These are phyloP conservation scores for Tapirus indicus DNA, from an alignment of 2,797 vertebrate genomes.

Conservation along the genomic window DNA sequence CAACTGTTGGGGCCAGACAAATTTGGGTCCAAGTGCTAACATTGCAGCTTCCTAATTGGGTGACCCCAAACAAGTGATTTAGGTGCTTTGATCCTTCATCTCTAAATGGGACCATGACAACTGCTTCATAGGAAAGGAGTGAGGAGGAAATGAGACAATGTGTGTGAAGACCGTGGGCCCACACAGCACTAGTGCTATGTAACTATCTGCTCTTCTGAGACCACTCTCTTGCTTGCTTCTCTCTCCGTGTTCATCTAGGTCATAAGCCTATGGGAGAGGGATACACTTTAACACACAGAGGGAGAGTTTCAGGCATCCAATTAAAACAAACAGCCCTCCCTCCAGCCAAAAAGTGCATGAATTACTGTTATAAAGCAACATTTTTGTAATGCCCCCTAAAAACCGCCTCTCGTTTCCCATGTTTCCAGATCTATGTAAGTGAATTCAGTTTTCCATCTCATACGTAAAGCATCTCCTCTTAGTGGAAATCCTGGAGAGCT, in stretches of 20 bases:
- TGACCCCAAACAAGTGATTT: constrained; percentile 50
- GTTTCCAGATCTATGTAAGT: neutral
- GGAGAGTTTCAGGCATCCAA: too few relatives aligned
- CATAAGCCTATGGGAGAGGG: too few relatives aligned
- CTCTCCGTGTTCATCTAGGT: neutral
- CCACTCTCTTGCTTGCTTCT: neutral
- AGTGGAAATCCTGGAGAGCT: neutral
- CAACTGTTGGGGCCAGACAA: neutral
- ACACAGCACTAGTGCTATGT: neutral
- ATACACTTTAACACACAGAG: neutral
- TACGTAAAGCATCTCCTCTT: neutral
- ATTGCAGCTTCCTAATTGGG: neutral
- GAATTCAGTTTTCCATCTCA: neutral
- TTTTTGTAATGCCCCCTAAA: neutral
- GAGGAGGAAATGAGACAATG: neutral
- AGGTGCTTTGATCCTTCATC: constrained; percentile 32
- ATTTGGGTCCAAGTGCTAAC: neutral
- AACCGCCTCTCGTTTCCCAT: neutral
- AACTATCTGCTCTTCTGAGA: neutral
- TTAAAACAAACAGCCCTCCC: neutral
- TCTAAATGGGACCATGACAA: neutral
- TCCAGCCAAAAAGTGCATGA: neutral
- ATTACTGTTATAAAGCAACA: neutral
- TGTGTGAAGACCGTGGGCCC: neutral
- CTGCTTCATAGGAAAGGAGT: neutral